Conservation (phyloP, 2,113 vertebrate species). For the Bubo blakistoni region DNA sequence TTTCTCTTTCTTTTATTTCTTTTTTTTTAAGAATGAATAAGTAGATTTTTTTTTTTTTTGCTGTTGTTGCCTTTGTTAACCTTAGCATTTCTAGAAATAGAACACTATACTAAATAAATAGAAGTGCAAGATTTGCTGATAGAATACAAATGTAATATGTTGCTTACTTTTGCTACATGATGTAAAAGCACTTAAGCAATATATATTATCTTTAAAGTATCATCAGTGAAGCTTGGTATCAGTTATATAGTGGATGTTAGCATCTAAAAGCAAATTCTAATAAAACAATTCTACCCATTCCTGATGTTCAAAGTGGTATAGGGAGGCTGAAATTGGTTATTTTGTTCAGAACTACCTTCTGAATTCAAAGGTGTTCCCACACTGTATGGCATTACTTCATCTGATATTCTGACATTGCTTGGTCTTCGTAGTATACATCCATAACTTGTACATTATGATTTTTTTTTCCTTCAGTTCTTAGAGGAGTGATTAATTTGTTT, state of each 20-base stretch:
- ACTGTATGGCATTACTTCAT: neutral
- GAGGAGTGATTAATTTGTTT: neutral
- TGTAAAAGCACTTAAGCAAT: neutral
- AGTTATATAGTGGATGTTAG: neutral
- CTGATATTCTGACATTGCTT: neutral
- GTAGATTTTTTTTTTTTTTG: neutral
- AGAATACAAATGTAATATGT: neutral
- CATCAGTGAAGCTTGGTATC: neutral
- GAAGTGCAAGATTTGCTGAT: neutral
- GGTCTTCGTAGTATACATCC: neutral
- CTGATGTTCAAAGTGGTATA: neutral
- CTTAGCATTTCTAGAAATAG: neutral
- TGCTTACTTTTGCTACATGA: neutral
- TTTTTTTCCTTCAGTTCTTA: neutral
- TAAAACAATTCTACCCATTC: neutral
- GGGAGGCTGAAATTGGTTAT: neutral
- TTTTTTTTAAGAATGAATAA: neutral
- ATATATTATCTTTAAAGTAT: neutral
- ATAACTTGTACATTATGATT: neutral
- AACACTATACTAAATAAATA: neutral
- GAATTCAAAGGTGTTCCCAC: neutral
- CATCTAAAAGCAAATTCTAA: neutral
- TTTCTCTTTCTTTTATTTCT: neutral
- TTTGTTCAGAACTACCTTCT: neutral
- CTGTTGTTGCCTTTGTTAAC: neutral